Percentiles rank a stretch among this genome's conserved stretches.
phyloP scores from a whole-genome alignment of 2,888 invertebrate genomes.

The Epirrhoe tristata region DNA sequence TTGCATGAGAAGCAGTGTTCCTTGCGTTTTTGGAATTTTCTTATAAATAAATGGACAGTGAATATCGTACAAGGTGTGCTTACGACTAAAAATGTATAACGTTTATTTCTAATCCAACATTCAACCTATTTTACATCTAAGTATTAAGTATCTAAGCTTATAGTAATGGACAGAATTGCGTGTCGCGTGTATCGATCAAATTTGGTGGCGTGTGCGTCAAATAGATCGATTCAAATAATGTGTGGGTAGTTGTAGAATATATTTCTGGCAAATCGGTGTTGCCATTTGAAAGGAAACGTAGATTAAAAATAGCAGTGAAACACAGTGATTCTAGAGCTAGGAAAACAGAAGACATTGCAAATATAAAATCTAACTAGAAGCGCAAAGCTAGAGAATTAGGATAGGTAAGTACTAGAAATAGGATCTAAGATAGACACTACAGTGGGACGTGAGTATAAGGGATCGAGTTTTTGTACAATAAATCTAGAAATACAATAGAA shows the following conservation, averaged over 20 bases:
- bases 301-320: slow-evolving; percentile 6
- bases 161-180: slow-evolving; percentile 84
- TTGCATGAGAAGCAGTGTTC: slow-evolving; percentile 1
- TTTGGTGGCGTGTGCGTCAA: slow-evolving; percentile 55
- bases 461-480: slow-evolving; percentile 77
- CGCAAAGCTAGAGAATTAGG: slow-evolving; percentile 44
- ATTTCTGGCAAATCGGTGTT: neutral
- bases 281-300: neutral
- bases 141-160: slow-evolving; percentile 57
- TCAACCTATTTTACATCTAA: slow-evolving; percentile 57
- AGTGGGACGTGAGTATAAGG: slow-evolving; percentile 83
- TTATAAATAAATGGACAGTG: slow-evolving; percentile 70
- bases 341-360: slow-evolving; percentile 9
- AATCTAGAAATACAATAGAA: slow-evolving; percentile 65
- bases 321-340: slow-evolving; percentile 7
- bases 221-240: slow-evolving; percentile 19
- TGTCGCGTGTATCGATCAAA: slow-evolving; percentile 73
- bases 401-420: slow-evolving; percentile 38
- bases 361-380: slow-evolving; percentile 20
- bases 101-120: slow-evolving; percentile 62
- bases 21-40: slow-evolving; percentile 3
- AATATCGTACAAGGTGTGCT: slow-evolving; percentile 73
- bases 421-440: slow-evolving; percentile 69
- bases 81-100: slow-evolving; percentile 64
- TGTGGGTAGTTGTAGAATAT: slow-evolving; percentile 6